Base-by-base conservation (phyloP, 2,888 invertebrate species). In the Noctua janthina region DNA sequence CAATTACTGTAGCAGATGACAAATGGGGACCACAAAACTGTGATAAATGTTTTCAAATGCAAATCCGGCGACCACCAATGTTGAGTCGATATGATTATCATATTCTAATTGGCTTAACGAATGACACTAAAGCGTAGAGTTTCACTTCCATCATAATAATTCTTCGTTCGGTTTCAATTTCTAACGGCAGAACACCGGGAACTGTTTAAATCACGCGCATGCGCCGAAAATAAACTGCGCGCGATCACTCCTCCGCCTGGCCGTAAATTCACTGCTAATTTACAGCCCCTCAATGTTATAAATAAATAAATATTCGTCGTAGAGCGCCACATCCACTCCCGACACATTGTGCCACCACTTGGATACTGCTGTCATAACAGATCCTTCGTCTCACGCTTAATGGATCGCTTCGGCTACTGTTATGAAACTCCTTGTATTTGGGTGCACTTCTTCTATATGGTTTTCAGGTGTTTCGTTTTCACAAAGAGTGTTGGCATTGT, bases 261-360 rank as follows among this genome's bases (percentile, higher is more conserved):
- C 93, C 94, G 96, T 96, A 96, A 96, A 97, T 97, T 96, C 94
- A 94, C 94, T 93, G 95, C 95, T 97, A 97, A 97, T 97, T 97
- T 97, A 97, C 96, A 94, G 96, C 96, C 95, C 95, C 94, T 94
- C 94, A 92, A 93, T 95, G 95, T 95, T 96, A 96, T 96, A 96
- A 96, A 96, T 96, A 96, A 96, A 96, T 96, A 96, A 96, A 96
- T 96, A 96, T 95, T 94, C 93, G 92, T 93, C 94, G 93, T 93
- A 91, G 91, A 92, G 94, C 86, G 84, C 87, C 87, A 93, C 93
- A 94, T 94, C 93, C 93, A 93, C 91, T 92, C 91, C 74, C 95
- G 96, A 95, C 96, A 96, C 93, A 95, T 94, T 94, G 93, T 96
- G 95, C 95, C 95, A 94, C 93, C 93, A 92, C 94, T 93, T 94